phyloP scores from a whole-genome alignment of 2,797 vertebrate genomes.

The Sebastes melanostomus region DNA sequence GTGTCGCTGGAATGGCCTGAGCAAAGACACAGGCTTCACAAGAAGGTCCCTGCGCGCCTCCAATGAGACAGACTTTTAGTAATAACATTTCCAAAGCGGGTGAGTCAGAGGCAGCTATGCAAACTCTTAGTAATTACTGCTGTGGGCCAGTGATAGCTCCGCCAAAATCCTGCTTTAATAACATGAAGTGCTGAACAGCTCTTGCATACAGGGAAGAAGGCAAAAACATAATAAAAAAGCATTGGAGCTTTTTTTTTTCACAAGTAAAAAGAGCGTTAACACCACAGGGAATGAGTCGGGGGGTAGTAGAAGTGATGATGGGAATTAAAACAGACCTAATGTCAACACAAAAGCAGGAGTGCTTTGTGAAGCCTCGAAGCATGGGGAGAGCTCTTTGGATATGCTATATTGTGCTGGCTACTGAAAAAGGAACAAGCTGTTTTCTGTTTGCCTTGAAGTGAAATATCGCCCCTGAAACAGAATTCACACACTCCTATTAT shows the following conservation, averaged over 20 bases:
- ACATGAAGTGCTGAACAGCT: slow-evolving; percentile 66
- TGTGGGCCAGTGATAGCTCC: slow-evolving; percentile 67
- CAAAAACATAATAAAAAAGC: slow-evolving; percentile 65
- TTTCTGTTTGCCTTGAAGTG: slow-evolving; percentile 57
- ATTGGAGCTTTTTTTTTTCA: slow-evolving; percentile 7
- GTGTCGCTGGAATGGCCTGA: slow-evolving; percentile 54
- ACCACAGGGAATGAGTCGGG: slow-evolving; percentile 29
- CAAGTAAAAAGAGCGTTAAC: slow-evolving; percentile 39
- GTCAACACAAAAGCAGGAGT: slow-evolving; percentile 55
- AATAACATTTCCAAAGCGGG: slow-evolving; percentile 68
- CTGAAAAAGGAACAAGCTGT: slow-evolving; percentile 53
- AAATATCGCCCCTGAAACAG: slow-evolving; percentile 37
- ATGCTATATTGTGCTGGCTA: slow-evolving; percentile 40
- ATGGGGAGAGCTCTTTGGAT: slow-evolving; percentile 37
- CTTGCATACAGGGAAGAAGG: slow-evolving; percentile 48
- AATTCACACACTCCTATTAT: slow-evolving; percentile 40
- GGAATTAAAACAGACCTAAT: slow-evolving; percentile 68
- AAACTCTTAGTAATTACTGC: slow-evolving; percentile 78
- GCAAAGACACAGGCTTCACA: slow-evolving; percentile 54
- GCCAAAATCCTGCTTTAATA: slow-evolving; percentile 74
- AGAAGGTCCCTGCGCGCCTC: slow-evolving; percentile 40
- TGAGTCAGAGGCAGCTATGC: slow-evolving; percentile 71
- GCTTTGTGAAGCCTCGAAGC: slow-evolving; percentile 41
- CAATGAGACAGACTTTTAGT: slow-evolving; percentile 62
- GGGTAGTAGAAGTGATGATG: slow-evolving; percentile 46